These are phyloP conservation scores for Scaptomyza hsui DNA, from an alignment of 1,140 invertebrate genomes.

Conservation along the genomic window DNA sequence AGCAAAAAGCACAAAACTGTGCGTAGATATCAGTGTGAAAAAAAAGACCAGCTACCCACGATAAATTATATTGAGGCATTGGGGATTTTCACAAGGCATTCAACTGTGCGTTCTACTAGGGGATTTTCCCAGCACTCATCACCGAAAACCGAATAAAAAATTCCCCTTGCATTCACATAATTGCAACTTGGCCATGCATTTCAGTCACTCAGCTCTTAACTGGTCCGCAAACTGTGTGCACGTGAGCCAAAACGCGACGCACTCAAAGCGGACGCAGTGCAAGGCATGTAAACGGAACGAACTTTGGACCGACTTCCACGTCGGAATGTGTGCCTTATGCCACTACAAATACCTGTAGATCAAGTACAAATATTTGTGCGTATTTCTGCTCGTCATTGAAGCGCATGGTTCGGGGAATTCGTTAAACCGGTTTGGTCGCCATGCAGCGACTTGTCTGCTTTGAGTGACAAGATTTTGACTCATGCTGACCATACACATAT, in stretches of 20 bases:
- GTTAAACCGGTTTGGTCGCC: conserved; percentile 58
- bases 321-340: conserved; percentile 47
- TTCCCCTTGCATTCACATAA: conserved; percentile 39
- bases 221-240: conserved; percentile 32
- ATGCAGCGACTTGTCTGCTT: conserved; percentile 10
- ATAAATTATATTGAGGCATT: conserved; percentile 12
- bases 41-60: neutral
- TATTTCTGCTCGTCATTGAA: neutral
- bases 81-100: conserved; percentile 29
- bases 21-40: too few species aligned
- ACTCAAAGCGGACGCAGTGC: conserved; percentile 16
- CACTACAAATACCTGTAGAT: neutral
- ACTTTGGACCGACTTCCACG: conserved; percentile 59
- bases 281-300: conserved; percentile 19
- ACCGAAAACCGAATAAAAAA: conserved; percentile 13
- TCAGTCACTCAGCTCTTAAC: conserved; percentile 15
- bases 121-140: conserved; percentile 33
- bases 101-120: conserved; percentile 9
- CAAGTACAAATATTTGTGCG: neutral
- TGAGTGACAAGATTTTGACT: conserved; percentile 35
- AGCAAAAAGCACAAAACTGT: conserved; percentile 24
- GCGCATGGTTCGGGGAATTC: conserved; percentile 61
- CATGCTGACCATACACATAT: conserved; percentile 27
- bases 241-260: conserved; percentile 41
- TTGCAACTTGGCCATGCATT: conserved; percentile 15